phyloP scores from a whole-genome alignment of 2,113 vertebrate genomes.

The Dinomys branickii region DNA sequence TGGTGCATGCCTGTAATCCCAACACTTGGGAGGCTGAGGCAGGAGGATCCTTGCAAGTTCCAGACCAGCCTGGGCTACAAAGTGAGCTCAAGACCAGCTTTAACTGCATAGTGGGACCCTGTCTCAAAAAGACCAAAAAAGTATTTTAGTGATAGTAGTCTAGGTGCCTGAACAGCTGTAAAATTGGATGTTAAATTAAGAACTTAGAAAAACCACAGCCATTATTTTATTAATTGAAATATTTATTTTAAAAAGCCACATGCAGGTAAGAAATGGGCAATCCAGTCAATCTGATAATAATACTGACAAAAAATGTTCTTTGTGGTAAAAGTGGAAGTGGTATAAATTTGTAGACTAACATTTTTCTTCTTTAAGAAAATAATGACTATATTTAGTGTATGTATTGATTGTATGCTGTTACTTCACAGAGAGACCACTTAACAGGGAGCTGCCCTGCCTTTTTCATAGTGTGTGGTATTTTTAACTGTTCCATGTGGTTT shows the following conservation, averaged over 20 bases:
- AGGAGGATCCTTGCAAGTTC: no score
- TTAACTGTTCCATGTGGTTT: not conserved
- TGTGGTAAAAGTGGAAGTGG: not conserved
- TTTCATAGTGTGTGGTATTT: not conserved
- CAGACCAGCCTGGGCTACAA: no score
- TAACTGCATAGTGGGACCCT: no score
- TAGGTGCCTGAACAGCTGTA: slow-evolving; percentile 38
- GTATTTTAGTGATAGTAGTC: slow-evolving; percentile 47
- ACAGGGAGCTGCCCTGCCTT: not conserved
- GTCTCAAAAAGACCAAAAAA: no score
- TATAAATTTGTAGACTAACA: not conserved
- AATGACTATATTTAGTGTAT: not conserved
- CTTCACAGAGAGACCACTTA: not conserved
- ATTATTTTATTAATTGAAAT: slow-evolving; percentile 40
- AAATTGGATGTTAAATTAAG: slow-evolving; percentile 58
- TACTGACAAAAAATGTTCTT: not conserved
- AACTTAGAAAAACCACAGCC: not conserved
- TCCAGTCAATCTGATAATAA: not conserved
- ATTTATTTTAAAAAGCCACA: slow-evolving; percentile 57
- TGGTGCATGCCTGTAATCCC: no score
- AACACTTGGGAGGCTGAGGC: no score
- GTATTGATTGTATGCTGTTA: not conserved
- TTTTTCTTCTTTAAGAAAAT: not conserved
- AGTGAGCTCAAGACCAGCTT: no score
- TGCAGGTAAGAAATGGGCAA: not conserved